Conservation (phyloP, 2,797 vertebrate species). For the Nyctalus aviator region DNA sequence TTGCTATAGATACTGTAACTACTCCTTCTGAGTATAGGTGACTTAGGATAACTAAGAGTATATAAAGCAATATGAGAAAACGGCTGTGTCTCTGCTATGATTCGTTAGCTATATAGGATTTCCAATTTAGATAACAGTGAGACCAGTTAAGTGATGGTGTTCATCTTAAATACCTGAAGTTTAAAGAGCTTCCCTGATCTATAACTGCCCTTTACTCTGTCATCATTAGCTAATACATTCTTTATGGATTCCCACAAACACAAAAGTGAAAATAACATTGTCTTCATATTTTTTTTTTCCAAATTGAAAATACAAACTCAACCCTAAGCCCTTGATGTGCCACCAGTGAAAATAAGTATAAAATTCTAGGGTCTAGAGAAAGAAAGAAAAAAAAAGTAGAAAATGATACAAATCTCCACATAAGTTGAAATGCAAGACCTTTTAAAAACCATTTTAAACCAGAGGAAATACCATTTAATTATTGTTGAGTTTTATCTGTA, state of each 20-base stretch:
- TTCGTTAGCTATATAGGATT: conserved; percentile 57
- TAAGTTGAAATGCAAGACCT: background rate
- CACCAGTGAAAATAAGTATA: background rate
- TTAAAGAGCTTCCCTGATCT: background rate
- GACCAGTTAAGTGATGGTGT: background rate
- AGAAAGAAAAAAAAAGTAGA: background rate
- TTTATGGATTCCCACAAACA: background rate
- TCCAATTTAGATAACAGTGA: conserved; percentile 45
- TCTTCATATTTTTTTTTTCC: background rate
- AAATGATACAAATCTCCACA: background rate
- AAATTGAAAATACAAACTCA: conserved; percentile 35
- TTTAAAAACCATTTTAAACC: conserved; percentile 23
- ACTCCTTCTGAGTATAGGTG: background rate
- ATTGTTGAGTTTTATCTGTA: background rate
- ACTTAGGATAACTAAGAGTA: conserved; percentile 6
- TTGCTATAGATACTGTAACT: background rate
- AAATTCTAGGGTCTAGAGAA: background rate
- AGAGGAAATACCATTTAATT: background rate
- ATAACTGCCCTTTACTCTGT: background rate
- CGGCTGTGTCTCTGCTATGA: background rate
- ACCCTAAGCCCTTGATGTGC: background rate
- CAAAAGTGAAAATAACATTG: conserved; percentile 2
- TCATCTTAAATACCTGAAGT: conserved; percentile 44
- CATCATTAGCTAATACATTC: background rate
- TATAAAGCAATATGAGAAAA: background rate